Conservation (phyloP, 2,888 invertebrate species). For the Brenthis hecate region DNA sequence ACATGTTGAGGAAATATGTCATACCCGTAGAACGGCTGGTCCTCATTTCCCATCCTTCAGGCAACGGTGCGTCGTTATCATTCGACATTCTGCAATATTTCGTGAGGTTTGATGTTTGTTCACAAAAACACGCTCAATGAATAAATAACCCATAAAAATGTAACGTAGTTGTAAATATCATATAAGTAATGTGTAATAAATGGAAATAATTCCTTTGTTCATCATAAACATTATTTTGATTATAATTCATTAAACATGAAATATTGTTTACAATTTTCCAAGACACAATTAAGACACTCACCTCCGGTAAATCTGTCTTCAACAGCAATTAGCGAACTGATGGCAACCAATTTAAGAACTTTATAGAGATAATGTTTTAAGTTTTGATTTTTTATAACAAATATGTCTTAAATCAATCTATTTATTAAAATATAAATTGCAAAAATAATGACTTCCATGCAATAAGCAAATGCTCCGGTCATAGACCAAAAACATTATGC, state of each 20-base stretch:
- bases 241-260: background rate
- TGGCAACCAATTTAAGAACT: too few relatives aligned
- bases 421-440: too few relatives aligned
- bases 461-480: too few relatives aligned
- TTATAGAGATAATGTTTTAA: too few relatives aligned
- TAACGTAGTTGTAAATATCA: background rate
- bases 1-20: conserved; percentile 96
- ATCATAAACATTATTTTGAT: background rate
- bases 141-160: conserved; percentile 4
- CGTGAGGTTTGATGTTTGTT: conserved; percentile 38
- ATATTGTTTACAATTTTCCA: background rate
- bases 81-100: conserved; percentile 72
- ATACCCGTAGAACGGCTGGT: conserved; percentile 94
- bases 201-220: conserved; percentile 10
- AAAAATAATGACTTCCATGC: too few relatives aligned
- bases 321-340: too few relatives aligned
- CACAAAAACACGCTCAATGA: conserved; percentile 31
- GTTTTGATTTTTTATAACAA: too few relatives aligned
- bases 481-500: too few relatives aligned
- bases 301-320: too few relatives aligned
- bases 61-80: conserved; percentile 83
- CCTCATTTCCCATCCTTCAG: conserved; percentile 96
- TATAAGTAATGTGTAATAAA: background rate
- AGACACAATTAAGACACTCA: background rate
- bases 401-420: too few relatives aligned